phyloP scores from a whole-genome alignment of 92 coral and sea anemone species.

The Palythoa grandis region DNA sequence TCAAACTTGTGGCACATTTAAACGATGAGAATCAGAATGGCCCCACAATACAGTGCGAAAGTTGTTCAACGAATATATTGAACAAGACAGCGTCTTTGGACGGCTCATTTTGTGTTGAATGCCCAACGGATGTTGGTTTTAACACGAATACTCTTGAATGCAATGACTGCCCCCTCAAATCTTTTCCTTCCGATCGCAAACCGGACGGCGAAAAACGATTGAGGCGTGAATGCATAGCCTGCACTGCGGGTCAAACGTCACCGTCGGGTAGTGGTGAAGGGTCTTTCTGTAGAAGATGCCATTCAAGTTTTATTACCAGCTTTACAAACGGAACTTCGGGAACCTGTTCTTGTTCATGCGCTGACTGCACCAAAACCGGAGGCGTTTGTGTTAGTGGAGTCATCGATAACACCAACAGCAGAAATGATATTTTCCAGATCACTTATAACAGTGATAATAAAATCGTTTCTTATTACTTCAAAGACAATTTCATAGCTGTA shows the following conservation, averaged over 20 bases:
- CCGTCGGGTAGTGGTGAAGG: constrained; percentile 50
- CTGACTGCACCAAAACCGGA: constrained; percentile 51
- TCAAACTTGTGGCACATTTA: constrained; percentile 43
- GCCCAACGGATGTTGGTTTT: constrained; percentile 70
- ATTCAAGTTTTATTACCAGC: constrained; percentile 40
- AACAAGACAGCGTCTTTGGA: constrained; percentile 76
- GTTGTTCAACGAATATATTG: constrained; percentile 37
- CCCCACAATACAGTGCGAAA: constrained; percentile 50
- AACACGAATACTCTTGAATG: constrained; percentile 59
- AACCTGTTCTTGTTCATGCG: constrained; percentile 44
- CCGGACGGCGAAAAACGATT: constrained; percentile 48
- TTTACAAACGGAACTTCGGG: constrained; percentile 30
- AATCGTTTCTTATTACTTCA: constrained; percentile 68
- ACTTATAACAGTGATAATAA: constrained; percentile 70
- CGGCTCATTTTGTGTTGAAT: constrained; percentile 83
- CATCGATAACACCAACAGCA: neutral
- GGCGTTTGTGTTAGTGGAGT: constrained; percentile 66
- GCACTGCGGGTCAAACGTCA: constrained; percentile 51
- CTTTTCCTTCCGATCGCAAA: constrained; percentile 64
- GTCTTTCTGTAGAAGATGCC: constrained; percentile 71
- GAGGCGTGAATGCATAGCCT: constrained; percentile 62
- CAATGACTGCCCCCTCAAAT: constrained; percentile 56
- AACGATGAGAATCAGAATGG: constrained; percentile 49
- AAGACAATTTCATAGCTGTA: constrained; percentile 72
- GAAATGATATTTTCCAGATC: constrained; percentile 41